Evolutionary conservation across 1,140 invertebrate species (phyloP), one percentile per base, ranked within the genome.

Genomic region (Drosophila ironensis): DNA sequence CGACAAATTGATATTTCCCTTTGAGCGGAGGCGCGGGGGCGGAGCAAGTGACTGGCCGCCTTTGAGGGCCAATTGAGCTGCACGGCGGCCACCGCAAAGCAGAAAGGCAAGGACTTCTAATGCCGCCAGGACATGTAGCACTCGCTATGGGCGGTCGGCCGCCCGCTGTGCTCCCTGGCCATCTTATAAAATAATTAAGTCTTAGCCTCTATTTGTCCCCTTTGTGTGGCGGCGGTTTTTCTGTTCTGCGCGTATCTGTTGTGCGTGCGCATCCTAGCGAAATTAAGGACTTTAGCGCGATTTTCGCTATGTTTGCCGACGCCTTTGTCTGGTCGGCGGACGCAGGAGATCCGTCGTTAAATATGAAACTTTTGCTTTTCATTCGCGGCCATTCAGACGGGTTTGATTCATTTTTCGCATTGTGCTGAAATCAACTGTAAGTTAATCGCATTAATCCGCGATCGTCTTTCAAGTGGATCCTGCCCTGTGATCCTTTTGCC

Each of bases 1-100:
- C 84, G 84, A 88, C 84, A 88, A 88, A 88, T 88, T 88, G 84
- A 88, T 88, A 88, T 84, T 87, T 87, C 84, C 54, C 64, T 60
- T 30, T 66, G 63, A 68, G 64, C 40, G 20, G 25, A 5, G 27
- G 27, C 11, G 24, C 20, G 20, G 14, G 33, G n/a, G 17, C 9
- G 14, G 22, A 9, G 53, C 17, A 35, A 35, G 22, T 48, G 45
- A 27, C n/a, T 48, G 28, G 16, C 30, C 41, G 61, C 41, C 78
- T 63, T 75, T 54, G 60, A 56, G 71, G 75, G 80, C 60, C 80
- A 86, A 86, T 86, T 86, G 77, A 86, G 74, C 53, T 50, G 59
- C 37, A 54, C 61, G 54, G 38, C 8, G 12, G 50, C 30, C 22
- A 51, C 70, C 47, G 47, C 71, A 53, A 44, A 3, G 28, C 16